phyloP scores from a whole-genome alignment of 2,797 vertebrate genomes.

The Triplophysa yarkandensis region DNA sequence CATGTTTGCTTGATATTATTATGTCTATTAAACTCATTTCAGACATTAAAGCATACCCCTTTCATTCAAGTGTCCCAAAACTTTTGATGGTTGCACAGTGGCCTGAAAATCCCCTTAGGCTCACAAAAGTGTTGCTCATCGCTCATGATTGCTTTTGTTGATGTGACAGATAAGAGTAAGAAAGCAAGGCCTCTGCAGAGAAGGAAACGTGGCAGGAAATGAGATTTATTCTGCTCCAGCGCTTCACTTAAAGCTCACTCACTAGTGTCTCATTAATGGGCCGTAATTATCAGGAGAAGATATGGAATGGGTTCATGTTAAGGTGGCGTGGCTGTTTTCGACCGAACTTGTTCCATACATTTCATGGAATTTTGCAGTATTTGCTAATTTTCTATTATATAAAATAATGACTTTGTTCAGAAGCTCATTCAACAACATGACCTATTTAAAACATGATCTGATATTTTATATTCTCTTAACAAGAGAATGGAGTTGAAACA shows the following conservation, averaged over 20 bases:
- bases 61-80: too few species aligned
- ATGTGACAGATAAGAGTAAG: constrained; percentile 31
- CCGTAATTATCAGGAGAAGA: constrained; percentile 41
- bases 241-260: constrained; percentile 49
- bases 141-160: not conserved
- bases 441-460: not conserved
- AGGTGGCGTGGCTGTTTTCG: constrained; percentile 48
- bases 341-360: constrained; percentile 28
- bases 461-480: not conserved
- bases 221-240: constrained; percentile 52
- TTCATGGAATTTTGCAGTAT: constrained; percentile 14
- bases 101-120: too few species aligned
- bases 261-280: constrained; percentile 47
- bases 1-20: too few species aligned
- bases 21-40: too few species aligned
- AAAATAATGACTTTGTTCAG: not conserved
- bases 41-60: too few species aligned
- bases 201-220: constrained; percentile 49
- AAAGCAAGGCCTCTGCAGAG: constrained; percentile 30
- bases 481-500: constrained; percentile 2
- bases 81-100: too few species aligned
- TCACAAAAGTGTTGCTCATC: too few species aligned
- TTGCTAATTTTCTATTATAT: constrained; percentile 32
- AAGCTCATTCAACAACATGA: not conserved
- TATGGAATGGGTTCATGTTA: constrained; percentile 46